Base-by-base conservation (phyloP, 2,113 vertebrate species). In the Meleagris gallopavo region DNA sequence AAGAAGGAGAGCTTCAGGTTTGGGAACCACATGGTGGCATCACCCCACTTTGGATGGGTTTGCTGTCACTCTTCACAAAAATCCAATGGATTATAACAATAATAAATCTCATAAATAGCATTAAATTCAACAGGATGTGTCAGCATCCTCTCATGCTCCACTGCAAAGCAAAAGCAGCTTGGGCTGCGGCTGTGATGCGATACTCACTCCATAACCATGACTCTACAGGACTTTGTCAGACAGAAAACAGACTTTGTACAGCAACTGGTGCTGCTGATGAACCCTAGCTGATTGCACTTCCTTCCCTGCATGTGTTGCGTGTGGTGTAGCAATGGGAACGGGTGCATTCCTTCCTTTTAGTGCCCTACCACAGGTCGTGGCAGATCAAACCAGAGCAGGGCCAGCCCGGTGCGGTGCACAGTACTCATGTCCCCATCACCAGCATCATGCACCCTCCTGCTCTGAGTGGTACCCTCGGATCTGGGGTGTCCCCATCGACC, bases 31-130 rank as follows among this genome's bases (percentile, higher is more conserved):
- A 6, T 20, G 65, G 45, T 36, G 32, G 25, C 24, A 50, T 27
- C 18, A 19, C 25, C 34, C 25, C 9, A 10, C 21, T 36, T 36
- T 13, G 25, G 34, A 36, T 13, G 5, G 25, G 19, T 52, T 71
- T 10, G 18, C 67, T 20, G 25, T 18, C 24, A 20, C 13, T 52
- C 48, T 52, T 52, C 27, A 14, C 69, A 71, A 30, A 54, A 7
- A 38, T 3, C 25, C 7, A 9, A 14, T 4, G 29, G 34, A 38
- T 29, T 36, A 29, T 29, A 29, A 3, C 5, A 12, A 27, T 25
- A 70, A 29, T 7, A 30, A 9, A 19, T 6, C 72, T 19, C 73
- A 41, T 29, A 3, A 4, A 5, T 18, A 4, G 0, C 1, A 0
- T 9, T 13, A 3, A 1, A 13, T 32, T 36, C 24, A 3, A 3